phyloP scores from a whole-genome alignment of 1,140 invertebrate species.

The Anoplolepis gracilipes region DNA sequence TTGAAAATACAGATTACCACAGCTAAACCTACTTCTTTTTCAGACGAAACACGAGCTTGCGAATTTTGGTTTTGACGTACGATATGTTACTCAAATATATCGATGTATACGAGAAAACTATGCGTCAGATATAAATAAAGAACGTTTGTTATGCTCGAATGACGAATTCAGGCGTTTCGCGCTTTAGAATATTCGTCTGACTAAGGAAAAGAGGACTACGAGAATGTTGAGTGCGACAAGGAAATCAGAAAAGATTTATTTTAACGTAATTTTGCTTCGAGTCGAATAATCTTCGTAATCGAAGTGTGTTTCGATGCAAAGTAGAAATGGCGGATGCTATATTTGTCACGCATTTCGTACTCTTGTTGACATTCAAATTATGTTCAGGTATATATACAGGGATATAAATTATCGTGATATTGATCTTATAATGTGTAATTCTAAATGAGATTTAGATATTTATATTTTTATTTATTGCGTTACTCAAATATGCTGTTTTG shows the following conservation, averaged over 20 bases:
- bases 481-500: background rate
- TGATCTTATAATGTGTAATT: background rate
- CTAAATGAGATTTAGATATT: background rate
- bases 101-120: background rate
- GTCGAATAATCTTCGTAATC: slow-evolving; percentile 55
- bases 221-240: background rate
- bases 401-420: background rate
- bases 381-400: slow-evolving; percentile 75
- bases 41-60: background rate
- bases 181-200: background rate
- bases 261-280: slow-evolving; percentile 52
- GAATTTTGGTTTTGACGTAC: background rate
- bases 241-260: background rate
- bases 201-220: background rate
- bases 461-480: slow-evolving; percentile 3
- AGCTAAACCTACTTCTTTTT: background rate
- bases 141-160: background rate
- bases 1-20: background rate
- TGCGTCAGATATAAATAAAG: background rate
- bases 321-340: slow-evolving; percentile 82
- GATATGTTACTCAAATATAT: background rate
- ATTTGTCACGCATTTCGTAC: slow-evolving; percentile 81
- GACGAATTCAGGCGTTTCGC: background rate
- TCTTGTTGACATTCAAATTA: slow-evolving; percentile 80
- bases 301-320: slow-evolving; percentile 80